Percentiles rank a stretch among this genome's conserved stretches.
Conservation (phyloP, 1,140 invertebrate genomes). For the Ylistrum balloti region DNA sequence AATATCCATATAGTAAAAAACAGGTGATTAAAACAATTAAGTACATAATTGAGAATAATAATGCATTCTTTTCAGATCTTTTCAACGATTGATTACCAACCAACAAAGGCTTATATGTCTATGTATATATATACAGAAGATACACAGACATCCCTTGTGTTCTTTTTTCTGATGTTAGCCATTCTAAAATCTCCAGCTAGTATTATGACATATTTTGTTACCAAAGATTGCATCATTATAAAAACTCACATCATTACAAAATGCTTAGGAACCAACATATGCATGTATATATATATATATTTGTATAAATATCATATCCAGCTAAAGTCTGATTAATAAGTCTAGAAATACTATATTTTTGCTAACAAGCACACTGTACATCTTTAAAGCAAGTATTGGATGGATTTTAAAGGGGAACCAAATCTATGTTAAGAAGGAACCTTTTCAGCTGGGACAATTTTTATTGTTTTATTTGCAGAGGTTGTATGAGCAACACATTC, state of each 20-base stretch:
- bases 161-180: too few species aligned
- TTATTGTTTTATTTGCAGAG: too few species aligned
- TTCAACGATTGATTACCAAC: too few species aligned
- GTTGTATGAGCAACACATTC: too few species aligned
- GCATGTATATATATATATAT: neutral
- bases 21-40: neutral
- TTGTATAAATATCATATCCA: neutral
- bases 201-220: neutral
- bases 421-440: neutral
- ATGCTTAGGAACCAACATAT: neutral
- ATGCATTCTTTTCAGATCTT: neutral
- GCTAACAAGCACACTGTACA: neutral
- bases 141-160: neutral
- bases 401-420: too few species aligned
- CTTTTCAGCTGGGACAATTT: too few species aligned
- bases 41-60: neutral
- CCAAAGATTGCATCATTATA: neutral
- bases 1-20: neutral
- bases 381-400: neutral
- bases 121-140: neutral
- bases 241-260: neutral
- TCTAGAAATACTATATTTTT: neutral
- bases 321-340: neutral
- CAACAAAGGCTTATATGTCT: too few species aligned
- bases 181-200: neutral